phyloP scores from a whole-genome alignment of 2,113 vertebrate species.

The Misgurnus anguillicaudatus region DNA sequence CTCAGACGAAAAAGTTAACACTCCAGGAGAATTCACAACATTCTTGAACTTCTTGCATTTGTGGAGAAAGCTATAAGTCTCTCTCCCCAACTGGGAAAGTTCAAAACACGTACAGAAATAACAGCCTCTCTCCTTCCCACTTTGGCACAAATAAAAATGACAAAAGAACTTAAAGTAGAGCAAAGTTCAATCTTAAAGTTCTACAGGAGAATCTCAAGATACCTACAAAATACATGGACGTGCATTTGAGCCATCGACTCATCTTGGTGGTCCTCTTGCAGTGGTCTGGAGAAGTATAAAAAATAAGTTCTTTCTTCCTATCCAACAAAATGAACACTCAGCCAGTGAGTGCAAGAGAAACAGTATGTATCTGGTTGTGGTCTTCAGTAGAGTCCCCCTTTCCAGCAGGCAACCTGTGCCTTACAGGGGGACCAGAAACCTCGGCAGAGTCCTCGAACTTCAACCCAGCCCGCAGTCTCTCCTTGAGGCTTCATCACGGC shows the following conservation, averaged over 20 bases:
- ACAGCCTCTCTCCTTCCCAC: not conserved
- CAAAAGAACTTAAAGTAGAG: not conserved
- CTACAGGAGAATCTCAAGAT: conserved; percentile 55
- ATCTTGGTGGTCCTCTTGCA: conserved; percentile 78
- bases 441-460: conserved; percentile 57
- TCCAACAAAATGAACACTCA: conserved; percentile 62
- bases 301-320: conserved; percentile 29
- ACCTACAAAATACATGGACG: conserved; percentile 86
- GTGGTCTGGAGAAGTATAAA: conserved; percentile 62
- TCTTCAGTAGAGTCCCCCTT: conserved; percentile 57
- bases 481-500: conserved; percentile 79
- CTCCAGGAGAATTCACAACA: conserved; percentile 27
- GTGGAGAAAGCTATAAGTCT: conserved; percentile 45
- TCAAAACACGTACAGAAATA: conserved; percentile 22
- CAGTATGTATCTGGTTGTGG: conserved; percentile 43
- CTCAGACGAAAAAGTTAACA: conserved; percentile 17
- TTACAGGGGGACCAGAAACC: conserved; percentile 49
- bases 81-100: conserved; percentile 16
- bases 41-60: conserved; percentile 26
- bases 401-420: conserved; percentile 53
- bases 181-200: not conserved
- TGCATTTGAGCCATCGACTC: conserved; percentile 91
- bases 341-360: conserved; percentile 61
- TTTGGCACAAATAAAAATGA: not conserved
- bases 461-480: conserved; percentile 66